Evolutionary conservation across 2,888 invertebrate species (phyloP).

Genomic region (Tortricodes alternella): DNA sequence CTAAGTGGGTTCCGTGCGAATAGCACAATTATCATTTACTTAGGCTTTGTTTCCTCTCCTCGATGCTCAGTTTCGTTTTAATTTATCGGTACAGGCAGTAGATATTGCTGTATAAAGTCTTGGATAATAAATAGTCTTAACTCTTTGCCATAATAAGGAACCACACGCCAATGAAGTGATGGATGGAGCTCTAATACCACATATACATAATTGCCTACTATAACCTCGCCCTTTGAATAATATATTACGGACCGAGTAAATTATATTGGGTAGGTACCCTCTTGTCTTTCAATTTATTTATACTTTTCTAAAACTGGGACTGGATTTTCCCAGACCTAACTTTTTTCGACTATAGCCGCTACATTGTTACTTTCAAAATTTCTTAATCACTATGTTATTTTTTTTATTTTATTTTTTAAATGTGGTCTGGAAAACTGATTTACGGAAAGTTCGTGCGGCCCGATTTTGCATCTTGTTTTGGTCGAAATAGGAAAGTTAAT

Average conservation of each 20-base stretch:
- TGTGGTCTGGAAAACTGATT: no score
- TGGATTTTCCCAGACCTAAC: no score
- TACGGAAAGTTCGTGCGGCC: not conserved
- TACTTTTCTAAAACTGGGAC: not conserved
- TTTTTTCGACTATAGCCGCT: no score
- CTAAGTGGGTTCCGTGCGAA: conserved; percentile 38
- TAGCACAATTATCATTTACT: conserved; percentile 32
- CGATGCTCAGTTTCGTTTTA: conserved; percentile 43
- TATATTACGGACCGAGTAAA: conserved; percentile 27
- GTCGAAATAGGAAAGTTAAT: conserved; percentile 15
- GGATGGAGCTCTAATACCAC: conserved; percentile 54
- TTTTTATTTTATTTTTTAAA: no score
- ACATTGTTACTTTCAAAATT: no score
- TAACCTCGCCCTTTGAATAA: conserved; percentile 32
- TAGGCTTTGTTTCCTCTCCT: conserved; percentile 49
- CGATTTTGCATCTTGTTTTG: conserved; percentile 6
- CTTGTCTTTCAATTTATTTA: not conserved
- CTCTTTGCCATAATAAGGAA: no score
- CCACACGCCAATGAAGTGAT: no score
- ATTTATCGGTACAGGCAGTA: conserved; percentile 34
- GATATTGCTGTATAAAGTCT: no score
- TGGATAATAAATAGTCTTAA: no score
- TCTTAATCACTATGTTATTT: no score
- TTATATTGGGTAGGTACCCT: conserved; percentile 5
- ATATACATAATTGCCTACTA: conserved; percentile 37